These are phyloP conservation scores for Parnassius apollo DNA, from an alignment of 2,888 invertebrate genomes.

Conservation along the genomic window DNA sequence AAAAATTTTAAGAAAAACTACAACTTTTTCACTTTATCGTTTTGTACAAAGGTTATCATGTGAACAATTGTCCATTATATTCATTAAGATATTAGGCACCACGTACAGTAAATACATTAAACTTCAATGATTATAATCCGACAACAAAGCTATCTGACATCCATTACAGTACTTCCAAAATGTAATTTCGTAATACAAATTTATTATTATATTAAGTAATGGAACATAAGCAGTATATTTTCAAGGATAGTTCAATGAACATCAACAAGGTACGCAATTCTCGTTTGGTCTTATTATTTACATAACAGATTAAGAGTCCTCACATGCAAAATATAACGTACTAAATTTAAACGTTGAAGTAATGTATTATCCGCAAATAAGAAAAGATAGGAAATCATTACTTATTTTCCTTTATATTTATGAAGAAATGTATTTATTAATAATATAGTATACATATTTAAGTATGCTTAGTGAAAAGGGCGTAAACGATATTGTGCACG, in stretches of 20 bases:
- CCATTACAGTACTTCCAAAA: conserved; percentile 14
- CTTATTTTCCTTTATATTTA: too few species aligned
- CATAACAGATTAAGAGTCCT: conserved; percentile 23
- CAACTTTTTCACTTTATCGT: conserved; percentile 11
- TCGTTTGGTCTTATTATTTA: conserved; percentile 22
- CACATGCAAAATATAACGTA: conserved; percentile 10
- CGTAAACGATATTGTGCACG: conserved; percentile 46
- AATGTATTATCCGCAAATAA: conserved; percentile 14
- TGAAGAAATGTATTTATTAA: too few species aligned
- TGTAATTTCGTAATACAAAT: conserved; percentile 7
- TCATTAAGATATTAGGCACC: neutral
- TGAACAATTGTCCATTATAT: conserved; percentile 53
- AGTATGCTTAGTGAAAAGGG: neutral
- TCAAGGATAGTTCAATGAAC: conserved; percentile 16
- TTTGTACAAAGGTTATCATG: conserved; percentile 16
- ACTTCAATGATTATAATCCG: neutral
- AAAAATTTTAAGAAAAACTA: neutral
- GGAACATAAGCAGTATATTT: conserved; percentile 18
- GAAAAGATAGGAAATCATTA: neutral
- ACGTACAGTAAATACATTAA: too few species aligned
- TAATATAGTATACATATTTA: too few species aligned
- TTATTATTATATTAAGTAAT: conserved; percentile 10
- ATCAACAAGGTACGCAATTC: conserved; percentile 17
- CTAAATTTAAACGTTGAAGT: conserved; percentile 16
- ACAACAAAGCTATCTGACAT: conserved; percentile 39